A percentile compares a stretch with the other conserved stretches of the same genome.
These are phyloP conservation scores for Lordiphosa andalusiaca DNA, from an alignment of 2,888 invertebrate species.

Conservation along the genomic window DNA sequence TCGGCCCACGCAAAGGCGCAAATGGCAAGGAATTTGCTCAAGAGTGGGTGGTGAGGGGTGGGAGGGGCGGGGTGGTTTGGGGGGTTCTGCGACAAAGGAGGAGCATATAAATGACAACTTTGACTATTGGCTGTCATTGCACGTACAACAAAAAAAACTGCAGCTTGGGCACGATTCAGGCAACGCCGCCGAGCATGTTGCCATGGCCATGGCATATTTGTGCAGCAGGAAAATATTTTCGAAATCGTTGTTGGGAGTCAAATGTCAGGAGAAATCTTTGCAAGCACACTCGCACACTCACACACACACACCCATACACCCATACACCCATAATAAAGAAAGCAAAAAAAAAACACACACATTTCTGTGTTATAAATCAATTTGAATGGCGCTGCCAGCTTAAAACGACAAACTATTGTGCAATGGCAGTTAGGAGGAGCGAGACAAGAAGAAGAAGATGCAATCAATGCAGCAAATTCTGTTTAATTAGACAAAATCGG, in stretches of 20 bases:
- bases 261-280: slow-evolving; percentile 54
- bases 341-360: slow-evolving; percentile 6
- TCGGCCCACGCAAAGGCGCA: slow-evolving; percentile 24
- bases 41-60: background rate
- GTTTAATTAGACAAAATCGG: slow-evolving; percentile 47
- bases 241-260: slow-evolving; percentile 43
- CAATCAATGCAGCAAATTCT: slow-evolving; percentile 36
- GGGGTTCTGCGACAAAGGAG: slow-evolving; percentile 8
- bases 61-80: too few relatives aligned
- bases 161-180: slow-evolving; percentile 57
- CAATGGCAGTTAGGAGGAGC: slow-evolving; percentile 3
- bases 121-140: slow-evolving; percentile 56
- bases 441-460: slow-evolving; percentile 10
- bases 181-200: slow-evolving; percentile 27
- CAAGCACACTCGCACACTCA: slow-evolving; percentile 16
- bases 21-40: slow-evolving; percentile 27
- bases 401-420: slow-evolving; percentile 36
- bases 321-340: slow-evolving; percentile 32
- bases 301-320: slow-evolving; percentile 20
- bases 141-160: slow-evolving; percentile 55
- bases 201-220: slow-evolving; percentile 39
- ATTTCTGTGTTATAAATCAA: slow-evolving; percentile 53
- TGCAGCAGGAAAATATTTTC: slow-evolving; percentile 42
- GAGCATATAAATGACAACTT: slow-evolving; percentile 54
- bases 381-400: slow-evolving; percentile 48